Conservation (phyloP, 2,113 vertebrate genomes). For the Vireo altiloquus region DNA sequence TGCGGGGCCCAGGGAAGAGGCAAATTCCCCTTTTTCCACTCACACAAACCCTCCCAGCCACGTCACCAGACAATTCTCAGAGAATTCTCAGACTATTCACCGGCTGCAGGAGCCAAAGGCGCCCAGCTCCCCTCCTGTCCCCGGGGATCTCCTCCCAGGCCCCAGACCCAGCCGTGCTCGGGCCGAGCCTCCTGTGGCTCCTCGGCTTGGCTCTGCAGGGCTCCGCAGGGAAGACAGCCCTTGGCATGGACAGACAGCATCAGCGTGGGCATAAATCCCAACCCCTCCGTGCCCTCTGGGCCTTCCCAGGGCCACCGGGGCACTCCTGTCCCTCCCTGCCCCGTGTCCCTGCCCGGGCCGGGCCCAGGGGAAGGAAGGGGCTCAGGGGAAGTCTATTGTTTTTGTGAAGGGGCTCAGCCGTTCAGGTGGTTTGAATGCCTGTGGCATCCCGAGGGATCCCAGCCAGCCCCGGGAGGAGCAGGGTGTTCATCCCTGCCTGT, state of each 20-base stretch:
- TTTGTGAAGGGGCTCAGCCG: no score
- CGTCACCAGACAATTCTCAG: background rate
- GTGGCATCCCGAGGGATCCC: background rate
- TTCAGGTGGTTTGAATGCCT: background rate
- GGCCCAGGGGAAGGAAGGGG: background rate
- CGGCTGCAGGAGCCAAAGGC: no score
- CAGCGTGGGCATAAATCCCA: background rate
- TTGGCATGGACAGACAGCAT: fast-evolving
- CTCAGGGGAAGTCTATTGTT: background rate
- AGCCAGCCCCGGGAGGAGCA: background rate
- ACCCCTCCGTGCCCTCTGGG: background rate
- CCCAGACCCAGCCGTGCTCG: background rate
- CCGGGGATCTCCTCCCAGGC: background rate
- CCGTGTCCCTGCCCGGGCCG: background rate
- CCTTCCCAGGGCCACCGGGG: no score
- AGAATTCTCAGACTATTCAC: background rate
- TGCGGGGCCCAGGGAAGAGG: background rate
- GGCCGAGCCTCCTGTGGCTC: background rate
- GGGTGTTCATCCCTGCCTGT: background rate
- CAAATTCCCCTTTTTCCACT: background rate
- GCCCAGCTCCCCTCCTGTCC: background rate
- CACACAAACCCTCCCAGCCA: background rate
- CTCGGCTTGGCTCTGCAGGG: background rate
- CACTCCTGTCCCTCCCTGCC: no score
- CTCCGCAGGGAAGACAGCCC: background rate